Evolutionary conservation across 2,113 vertebrate genomes (phyloP), one percentile per base, ranked within the genome.

Genomic region (Hepsetus odoe): DNA sequence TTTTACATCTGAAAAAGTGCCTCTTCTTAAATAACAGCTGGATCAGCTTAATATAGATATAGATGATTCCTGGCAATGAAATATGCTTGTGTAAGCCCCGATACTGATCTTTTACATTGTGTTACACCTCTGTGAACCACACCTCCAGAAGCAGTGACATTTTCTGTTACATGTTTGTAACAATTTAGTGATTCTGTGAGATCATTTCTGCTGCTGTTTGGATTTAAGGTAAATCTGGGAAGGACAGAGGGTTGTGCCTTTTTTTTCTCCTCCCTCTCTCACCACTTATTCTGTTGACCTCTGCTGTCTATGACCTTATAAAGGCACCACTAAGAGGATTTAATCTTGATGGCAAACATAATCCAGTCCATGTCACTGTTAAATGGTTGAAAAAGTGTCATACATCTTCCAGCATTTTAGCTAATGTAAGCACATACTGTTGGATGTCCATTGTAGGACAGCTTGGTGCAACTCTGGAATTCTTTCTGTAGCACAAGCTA

Each of bases 241-340:
- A 42, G 56, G 26, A 18, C n/a, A 26, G 42, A 58, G 22, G 14
- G 5, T 16, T 14, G 35, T 1, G 58, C 58, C 61, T 65, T n/a
- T 38, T 20, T 7, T 65, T 26, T 59, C 22, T 26, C 22, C n/a
- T 18, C 14, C 22, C 53, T 76, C 80, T 56, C 56, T 83, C 80
- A 83, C 80, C 73, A 65, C 85, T 85, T 85, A 83, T 72, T 77
- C n/a, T 35, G 18, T 18, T 53, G 76, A 79, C 64, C 84, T 84
- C 85, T 84, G 88, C 88, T 87, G 85, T 88, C 85, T 90, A 87
- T 89, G 87, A 91, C 89, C 90, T 85, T 89, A 86, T 89, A 85
- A 87, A 90, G 86, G 87, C 72, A 74, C 80, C 69, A 87, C 86
- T 90, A 90, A 92, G 89, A 91, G 90, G 91, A 91, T 92, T 90